phyloP scores from a whole-genome alignment of 2,113 vertebrate species.

The Nerophis lumbriciformis region DNA sequence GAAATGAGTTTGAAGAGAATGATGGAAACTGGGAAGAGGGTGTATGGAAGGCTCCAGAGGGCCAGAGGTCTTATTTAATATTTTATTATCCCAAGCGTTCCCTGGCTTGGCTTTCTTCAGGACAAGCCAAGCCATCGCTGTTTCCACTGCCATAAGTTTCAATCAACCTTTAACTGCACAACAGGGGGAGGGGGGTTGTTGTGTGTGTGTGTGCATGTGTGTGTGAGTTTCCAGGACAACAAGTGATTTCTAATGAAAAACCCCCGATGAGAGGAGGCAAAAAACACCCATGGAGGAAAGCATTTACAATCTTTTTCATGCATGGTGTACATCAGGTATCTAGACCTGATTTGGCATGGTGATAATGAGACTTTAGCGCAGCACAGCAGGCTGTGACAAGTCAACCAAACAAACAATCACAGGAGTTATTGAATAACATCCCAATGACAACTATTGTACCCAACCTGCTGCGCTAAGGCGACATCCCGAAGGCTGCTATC shows the following conservation, averaged over 20 bases:
- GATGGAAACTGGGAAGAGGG: conserved; percentile 34
- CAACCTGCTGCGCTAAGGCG: conserved; percentile 37
- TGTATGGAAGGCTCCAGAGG: conserved; percentile 36
- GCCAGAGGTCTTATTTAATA: conserved; percentile 58
- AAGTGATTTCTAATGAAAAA: conserved; percentile 70
- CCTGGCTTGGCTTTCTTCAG: conserved; percentile 72
- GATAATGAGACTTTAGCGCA: conserved; percentile 38
- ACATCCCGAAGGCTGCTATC: conserved; percentile 18
- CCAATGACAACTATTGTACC: conserved; percentile 35
- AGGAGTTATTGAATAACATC: conserved; percentile 45
- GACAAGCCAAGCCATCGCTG: conserved; percentile 75
- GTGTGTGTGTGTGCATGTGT: conserved; percentile 12
- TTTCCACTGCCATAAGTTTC: conserved; percentile 80
- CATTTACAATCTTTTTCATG: neutral
- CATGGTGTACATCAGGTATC: neutral
- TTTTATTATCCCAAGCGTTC: conserved; percentile 56
- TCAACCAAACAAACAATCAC: conserved; percentile 38
- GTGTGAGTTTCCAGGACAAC: conserved; percentile 57
- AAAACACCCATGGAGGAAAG: neutral
- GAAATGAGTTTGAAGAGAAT: conserved; percentile 16
- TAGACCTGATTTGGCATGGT: conserved; percentile 38
- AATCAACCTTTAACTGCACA: conserved; percentile 77
- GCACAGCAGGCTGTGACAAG: conserved; percentile 55
- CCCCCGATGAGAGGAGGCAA: conserved; percentile 35
- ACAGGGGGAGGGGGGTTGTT: conserved; percentile 44